A percentile compares a stretch with the other conserved stretches of the same genome.
phyloP scores from a whole-genome alignment of 2,113 vertebrate genomes.

The Lonchura striata region DNA sequence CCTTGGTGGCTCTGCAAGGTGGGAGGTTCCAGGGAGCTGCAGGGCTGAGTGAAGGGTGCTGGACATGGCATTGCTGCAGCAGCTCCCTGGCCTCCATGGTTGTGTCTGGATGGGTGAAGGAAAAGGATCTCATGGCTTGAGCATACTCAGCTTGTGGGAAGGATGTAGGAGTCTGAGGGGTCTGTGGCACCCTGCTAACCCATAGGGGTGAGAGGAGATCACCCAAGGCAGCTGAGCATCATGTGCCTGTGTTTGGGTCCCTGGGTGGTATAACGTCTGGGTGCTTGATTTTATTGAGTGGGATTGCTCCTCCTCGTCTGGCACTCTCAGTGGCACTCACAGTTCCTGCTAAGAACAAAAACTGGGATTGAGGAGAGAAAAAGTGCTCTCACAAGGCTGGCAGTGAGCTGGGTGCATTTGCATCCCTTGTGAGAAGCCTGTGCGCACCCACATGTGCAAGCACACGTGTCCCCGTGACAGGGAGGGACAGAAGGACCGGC shows the following conservation, averaged over 20 bases:
- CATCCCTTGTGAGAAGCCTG: not conserved
- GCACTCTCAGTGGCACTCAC: not conserved
- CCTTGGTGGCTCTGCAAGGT: not conserved
- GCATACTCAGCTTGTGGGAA: not conserved
- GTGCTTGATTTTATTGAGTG: not conserved
- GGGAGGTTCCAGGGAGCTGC: not conserved
- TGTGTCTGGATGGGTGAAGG: not conserved
- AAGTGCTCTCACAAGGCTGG: not conserved
- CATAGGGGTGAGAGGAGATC: not conserved
- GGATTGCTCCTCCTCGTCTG: not conserved
- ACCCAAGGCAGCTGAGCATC: not conserved
- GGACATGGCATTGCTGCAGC: not conserved
- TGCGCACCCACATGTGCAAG: not conserved
- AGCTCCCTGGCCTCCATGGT: not conserved
- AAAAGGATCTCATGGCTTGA: not conserved
- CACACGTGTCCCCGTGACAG: rapidly evolving
- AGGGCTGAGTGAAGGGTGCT: not conserved
- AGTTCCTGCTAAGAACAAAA: not conserved
- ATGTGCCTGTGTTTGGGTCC: not conserved
- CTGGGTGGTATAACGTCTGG: not conserved
- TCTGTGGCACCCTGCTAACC: not conserved
- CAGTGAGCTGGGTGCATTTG: not conserved
- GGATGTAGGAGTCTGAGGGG: not conserved
- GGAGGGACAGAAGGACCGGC: not conserved
- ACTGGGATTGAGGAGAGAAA: not conserved